Percentiles rank a stretch among this genome's conserved stretches.
Conservation (phyloP, 2,888 invertebrate genomes). For the Taphrorychus bicolor region DNA sequence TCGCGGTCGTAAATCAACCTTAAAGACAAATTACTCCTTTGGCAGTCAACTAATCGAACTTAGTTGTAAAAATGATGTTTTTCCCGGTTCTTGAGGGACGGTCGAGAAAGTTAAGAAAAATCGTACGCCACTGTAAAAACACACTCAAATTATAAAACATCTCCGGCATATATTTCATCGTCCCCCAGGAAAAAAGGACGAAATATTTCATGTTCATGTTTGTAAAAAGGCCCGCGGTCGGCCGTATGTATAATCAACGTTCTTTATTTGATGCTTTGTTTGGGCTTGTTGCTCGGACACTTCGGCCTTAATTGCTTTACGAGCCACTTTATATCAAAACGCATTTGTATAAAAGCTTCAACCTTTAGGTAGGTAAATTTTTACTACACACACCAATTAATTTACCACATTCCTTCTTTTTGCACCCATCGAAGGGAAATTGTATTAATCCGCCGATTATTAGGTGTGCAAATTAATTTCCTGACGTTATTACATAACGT, state of each 20-base stretch:
- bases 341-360: neutral
- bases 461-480: constrained; percentile 5
- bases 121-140: neutral
- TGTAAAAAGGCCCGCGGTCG: neutral
- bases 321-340: constrained; percentile 6
- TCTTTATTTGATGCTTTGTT: constrained; percentile 36
- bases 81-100: neutral
- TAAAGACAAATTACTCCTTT: constrained; percentile 30
- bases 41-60: constrained; percentile 1
- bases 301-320: constrained; percentile 31
- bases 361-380: too few relatives aligned
- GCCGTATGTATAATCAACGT: constrained; percentile 25
- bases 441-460: neutral
- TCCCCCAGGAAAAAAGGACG: neutral
- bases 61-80: constrained; percentile 1
- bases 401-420: neutral
- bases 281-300: constrained; percentile 16
- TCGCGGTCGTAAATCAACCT: constrained; percentile 28
- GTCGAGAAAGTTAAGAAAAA: neutral
- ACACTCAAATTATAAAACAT: neutral
- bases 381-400: neutral
- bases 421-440: neutral
- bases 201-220: neutral
- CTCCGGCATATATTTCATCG: neutral
- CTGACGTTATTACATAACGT: constrained; percentile 2